phyloP scores from a whole-genome alignment of 2,113 vertebrate species.

The Varanus komodoensis region DNA sequence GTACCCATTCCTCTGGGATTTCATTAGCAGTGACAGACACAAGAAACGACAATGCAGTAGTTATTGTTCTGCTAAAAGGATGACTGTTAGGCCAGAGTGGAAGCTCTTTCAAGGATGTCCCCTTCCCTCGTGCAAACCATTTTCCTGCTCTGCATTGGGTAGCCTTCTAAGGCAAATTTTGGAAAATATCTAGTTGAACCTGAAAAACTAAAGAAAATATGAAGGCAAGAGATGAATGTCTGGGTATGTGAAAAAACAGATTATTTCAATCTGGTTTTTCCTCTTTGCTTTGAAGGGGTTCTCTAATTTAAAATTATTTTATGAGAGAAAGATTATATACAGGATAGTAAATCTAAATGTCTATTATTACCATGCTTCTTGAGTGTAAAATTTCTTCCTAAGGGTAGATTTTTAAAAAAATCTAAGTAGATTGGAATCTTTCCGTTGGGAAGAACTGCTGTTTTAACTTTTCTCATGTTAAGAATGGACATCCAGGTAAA shows the following conservation, averaged over 20 bases:
- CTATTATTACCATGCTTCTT: conserved; percentile 24
- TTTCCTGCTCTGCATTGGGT: conserved; percentile 11
- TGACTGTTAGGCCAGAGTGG: not conserved
- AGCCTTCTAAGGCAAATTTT: conserved; percentile 8
- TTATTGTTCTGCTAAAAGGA: not conserved
- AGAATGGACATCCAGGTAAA: not conserved
- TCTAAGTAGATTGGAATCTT: not conserved
- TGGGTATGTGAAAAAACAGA: conserved; percentile 38
- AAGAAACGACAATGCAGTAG: not conserved
- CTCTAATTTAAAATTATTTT: conserved; percentile 36
- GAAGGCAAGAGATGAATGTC: conserved; percentile 44
- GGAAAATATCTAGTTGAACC: conserved; percentile 42
- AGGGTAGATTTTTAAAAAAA: fast-evolving
- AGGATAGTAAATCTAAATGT: not conserved
- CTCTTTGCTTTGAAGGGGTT: conserved; percentile 50
- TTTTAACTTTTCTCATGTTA: not conserved
- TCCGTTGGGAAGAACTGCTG: not conserved
- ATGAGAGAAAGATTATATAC: conserved; percentile 11
- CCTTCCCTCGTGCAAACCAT: conserved; percentile 25
- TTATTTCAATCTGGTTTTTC: conserved; percentile 67
- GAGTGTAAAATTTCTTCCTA: not conserved
- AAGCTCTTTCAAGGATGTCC: not conserved
- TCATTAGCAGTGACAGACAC: not conserved
- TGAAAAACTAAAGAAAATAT: conserved; percentile 55
- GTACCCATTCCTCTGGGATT: not conserved